phyloP scores from a whole-genome alignment of 1,140 invertebrate species.

The Leptopilina clavipes region DNA sequence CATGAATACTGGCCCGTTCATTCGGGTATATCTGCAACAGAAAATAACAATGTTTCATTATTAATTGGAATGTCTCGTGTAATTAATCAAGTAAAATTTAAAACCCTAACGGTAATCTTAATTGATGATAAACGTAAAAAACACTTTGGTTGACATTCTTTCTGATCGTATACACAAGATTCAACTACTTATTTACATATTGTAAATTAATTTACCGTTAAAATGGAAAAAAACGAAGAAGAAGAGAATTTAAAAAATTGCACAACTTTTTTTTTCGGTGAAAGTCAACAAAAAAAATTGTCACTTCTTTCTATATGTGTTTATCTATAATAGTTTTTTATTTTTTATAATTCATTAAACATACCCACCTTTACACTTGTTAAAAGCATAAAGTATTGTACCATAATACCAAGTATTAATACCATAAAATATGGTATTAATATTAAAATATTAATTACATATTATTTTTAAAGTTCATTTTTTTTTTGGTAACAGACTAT shows the following conservation, averaged over 20 bases:
- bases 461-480: not conserved
- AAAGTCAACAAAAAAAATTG: no score
- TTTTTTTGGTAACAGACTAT: not conserved
- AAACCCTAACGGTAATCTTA: not conserved
- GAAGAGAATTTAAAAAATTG: not conserved
- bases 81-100: slow-evolving; percentile 7
- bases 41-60: slow-evolving; percentile 47
- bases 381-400: no score
- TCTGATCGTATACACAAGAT: not conserved
- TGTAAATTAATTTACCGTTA: not conserved
- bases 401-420: no score
- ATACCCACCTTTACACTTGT: no score
- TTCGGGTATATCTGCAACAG: slow-evolving; percentile 64
- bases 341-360: no score
- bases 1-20: slow-evolving; percentile 73
- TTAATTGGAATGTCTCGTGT: not conserved
- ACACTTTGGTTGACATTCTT: not conserved
- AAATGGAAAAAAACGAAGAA: not conserved
- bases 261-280: no score
- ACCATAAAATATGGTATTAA: no score
- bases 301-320: no score
- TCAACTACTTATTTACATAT: not conserved
- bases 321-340: no score
- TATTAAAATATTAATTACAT: no score
- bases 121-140: not conserved